phyloP scores from a whole-genome alignment of 2,888 invertebrate species.

The Pharmacophagus antenor region DNA sequence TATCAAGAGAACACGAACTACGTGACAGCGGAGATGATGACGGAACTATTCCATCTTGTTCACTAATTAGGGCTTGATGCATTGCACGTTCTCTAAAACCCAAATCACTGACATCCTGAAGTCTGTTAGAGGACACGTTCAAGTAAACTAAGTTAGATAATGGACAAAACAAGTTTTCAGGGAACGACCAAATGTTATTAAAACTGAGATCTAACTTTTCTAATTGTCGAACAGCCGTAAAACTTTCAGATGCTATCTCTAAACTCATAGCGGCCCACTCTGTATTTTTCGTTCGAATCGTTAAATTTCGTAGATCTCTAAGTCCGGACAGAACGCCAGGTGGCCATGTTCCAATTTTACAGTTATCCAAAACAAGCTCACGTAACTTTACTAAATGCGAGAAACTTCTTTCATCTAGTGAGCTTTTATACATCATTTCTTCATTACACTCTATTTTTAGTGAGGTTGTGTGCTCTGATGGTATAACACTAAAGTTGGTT shows the following conservation, averaged over 20 bases:
- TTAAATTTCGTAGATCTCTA: constrained; percentile 90
- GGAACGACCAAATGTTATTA: constrained; percentile 94
- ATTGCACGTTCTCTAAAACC: constrained; percentile 88
- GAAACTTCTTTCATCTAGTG: constrained; percentile 88
- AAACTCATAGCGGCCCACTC: constrained; percentile 92
- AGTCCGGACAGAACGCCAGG: constrained; percentile 89
- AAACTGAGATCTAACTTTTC: constrained; percentile 92
- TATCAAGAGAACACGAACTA: constrained; percentile 86
- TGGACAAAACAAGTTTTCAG: constrained; percentile 91
- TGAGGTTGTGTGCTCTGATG: constrained; percentile 90
- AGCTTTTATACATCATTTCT: constrained; percentile 89
- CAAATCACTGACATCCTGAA: constrained; percentile 93
- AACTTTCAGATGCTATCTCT: constrained; percentile 89
- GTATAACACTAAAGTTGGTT: constrained; percentile 93
- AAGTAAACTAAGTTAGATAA: constrained; percentile 88
- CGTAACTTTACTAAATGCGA: constrained; percentile 89
- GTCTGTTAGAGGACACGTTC: constrained; percentile 92
- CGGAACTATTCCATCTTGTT: constrained; percentile 74
- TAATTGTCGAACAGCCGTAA: constrained; percentile 87
- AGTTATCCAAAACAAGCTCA: constrained; percentile 90
- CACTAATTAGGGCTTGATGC: constrained; percentile 84
- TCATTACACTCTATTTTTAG: constrained; percentile 90
- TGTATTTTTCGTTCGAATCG: constrained; percentile 91
- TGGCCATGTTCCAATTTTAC: constrained; percentile 92
- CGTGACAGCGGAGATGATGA: constrained; percentile 67